Base-by-base conservation (phyloP, 2,797 vertebrate species). In the Myotis daubentonii region DNA sequence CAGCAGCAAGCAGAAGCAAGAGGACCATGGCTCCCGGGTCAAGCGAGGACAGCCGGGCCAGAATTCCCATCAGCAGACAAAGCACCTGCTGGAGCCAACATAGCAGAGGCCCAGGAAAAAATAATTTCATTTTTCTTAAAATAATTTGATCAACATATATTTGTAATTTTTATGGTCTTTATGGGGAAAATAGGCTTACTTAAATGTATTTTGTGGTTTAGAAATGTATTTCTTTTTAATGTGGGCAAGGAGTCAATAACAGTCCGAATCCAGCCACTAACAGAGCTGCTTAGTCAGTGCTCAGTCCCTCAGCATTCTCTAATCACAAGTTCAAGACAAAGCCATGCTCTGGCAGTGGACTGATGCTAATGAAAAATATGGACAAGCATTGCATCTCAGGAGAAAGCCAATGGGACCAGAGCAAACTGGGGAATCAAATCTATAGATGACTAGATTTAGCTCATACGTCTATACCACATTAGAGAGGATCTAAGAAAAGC, bases 111-210 rank as follows among this genome's bases (percentile, higher is more conserved):
- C 30, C 41, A 4, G 83, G 86, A 49, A 33, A 30, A 41, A 94
- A 78, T 70, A 62, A 87, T 76, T 72, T 47, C 53, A 55, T 78
- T 94, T 91, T 78, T 86, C 78, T 66, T 62, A 66, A 95, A 86
- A 88, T 82, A 91, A 94, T 88, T 66, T 10, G 25, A 95, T 96
- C 87, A 90, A 15, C n/a, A 80, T 71, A 57, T 53, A 91, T 81
- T 90, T 93, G 66, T 30, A 41, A 68, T 66, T 83, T 28, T 84
- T 92, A 82, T 62, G 30, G 28, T 47, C 44, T 83, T 90, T 49
- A 30, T 8, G 2, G 78, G 68, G 16, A 85, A 94, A 80, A 89
- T 30, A 83, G 82, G 65, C 66, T 80, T 84, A 57, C 57, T 80
- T 81, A 33, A 53, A 44, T 66, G 85, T 51, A 80, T 78, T 93